phyloP scores from a whole-genome alignment of 53 echinoderm and acorn worm genomes.

The Crossaster papposus region DNA sequence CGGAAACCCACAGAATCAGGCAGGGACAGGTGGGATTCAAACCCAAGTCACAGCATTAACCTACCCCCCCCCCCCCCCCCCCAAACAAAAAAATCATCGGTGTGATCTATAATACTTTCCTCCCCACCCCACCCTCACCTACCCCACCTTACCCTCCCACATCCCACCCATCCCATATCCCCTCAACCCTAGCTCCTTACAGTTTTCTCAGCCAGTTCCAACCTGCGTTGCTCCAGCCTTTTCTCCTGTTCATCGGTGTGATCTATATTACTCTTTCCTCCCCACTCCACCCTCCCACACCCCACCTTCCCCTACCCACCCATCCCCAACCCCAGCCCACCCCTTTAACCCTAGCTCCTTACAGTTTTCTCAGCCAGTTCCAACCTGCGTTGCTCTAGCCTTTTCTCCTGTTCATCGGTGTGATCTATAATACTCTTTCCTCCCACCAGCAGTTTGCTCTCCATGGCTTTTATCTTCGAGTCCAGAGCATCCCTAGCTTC shows the following conservation, averaged over 20 bases:
- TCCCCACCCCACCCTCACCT: too few species aligned
- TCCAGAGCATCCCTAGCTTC: slow-evolving; percentile 78
- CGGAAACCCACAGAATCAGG: too few species aligned
- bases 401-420: slow-evolving; percentile 88
- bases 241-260: slow-evolving; percentile 94
- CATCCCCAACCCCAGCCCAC: not conserved
- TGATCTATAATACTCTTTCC: slow-evolving; percentile 98
- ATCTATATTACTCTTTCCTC: slow-evolving; percentile 95
- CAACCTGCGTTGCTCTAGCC: slow-evolving; percentile 77
- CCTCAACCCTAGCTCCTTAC: slow-evolving; percentile 24
- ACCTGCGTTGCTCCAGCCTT: slow-evolving; percentile 75
- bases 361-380: slow-evolving; percentile 86
- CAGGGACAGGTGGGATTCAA: too few species aligned
- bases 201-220: slow-evolving; percentile 81
- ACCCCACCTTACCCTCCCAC: too few species aligned
- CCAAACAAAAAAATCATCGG: too few species aligned
- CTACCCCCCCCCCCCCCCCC: too few species aligned
- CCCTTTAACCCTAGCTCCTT: not conserved
- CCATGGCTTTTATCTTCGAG: slow-evolving; percentile 93
- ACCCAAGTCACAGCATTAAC: too few species aligned
- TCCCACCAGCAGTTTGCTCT: slow-evolving; percentile 92
- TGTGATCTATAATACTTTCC: too few species aligned
- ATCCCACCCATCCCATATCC: not conserved
- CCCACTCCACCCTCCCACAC: too few species aligned
- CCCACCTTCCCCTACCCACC: not conserved